Evolutionary conservation across 2,113 vertebrate species (phyloP), one percentile per base, ranked within the genome.

Genomic region (Rattus rattus): DNA sequence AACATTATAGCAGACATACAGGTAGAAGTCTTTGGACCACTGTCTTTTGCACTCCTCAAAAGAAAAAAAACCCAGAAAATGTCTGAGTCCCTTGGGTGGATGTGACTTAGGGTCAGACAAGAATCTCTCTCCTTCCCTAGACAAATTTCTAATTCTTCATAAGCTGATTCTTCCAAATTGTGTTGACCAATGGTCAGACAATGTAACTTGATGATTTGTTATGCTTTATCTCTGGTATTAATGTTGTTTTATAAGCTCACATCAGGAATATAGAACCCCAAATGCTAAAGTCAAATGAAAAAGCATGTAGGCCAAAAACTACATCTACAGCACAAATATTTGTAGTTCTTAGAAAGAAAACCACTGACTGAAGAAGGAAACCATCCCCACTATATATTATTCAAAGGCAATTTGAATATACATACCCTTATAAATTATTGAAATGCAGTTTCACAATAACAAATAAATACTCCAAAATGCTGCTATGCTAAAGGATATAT

Each of bases 391-490:
- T 88, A 95, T 95, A 92, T 26, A 96, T 97, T 97, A 98, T 97
- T 96, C 77, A 97, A 90, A 95, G 43, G 56, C 85, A 96, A 97
- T 89, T 97, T 94, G 77, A 90, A 94, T 97, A 95, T 77, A 88
- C 92, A 96, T 91, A 75, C 88, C 96, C 70, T 94, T 96, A 95
- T 97, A 94, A 56, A 97, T 97, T 96, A 97, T 97, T 97, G 91
- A 97, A 94, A 85, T 89, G 88, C 10, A 86, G 22, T 97, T 97
- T 96, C 90, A 94, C 85, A 90, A 94, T 92, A 97, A 88, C 96
- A 97, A 97, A 95, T 96, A 97, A 96, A 96, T 94, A 91, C 69
- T 96, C 39, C 76, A 92, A 75, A 94, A 72, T 85, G 9, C 14
- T 76, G 54, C 36, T 83, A 2, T 49, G 92, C 81, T 73, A 92